A percentile compares a stretch with the other conserved stretches of the same genome.
Evolutionary conservation across 1,140 invertebrate genomes (phyloP).

Genomic region (Drosophila tropicalis): DNA sequence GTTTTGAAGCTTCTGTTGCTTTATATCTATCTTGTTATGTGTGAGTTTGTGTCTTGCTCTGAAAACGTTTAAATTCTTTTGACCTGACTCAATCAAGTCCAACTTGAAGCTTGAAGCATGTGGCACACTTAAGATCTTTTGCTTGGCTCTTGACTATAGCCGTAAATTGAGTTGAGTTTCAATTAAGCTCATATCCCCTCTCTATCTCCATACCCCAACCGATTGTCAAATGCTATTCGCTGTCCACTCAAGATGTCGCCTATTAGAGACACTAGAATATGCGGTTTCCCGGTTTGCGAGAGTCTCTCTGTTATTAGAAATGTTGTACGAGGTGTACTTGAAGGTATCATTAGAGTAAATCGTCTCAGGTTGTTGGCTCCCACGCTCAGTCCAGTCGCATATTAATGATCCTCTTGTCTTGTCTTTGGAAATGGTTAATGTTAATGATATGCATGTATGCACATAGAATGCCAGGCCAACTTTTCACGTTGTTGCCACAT

Average conservation of each 20-base stretch:
- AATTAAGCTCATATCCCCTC: conserved; percentile 46
- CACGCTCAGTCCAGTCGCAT: conserved; percentile 60
- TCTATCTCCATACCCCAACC: no score
- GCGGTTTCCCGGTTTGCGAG: no score
- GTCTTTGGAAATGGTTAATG: conserved; percentile 47
- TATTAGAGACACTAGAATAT: not conserved
- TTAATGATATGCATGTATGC: conserved; percentile 37
- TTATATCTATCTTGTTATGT: not conserved
- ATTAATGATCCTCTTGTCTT: conserved; percentile 57
- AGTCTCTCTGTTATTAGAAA: not conserved
- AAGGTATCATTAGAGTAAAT: conserved; percentile 26
- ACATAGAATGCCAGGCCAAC: conserved; percentile 19
- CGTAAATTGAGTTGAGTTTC: conserved; percentile 65
- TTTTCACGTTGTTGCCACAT: conserved; percentile 41
- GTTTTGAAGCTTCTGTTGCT: conserved; percentile 64
- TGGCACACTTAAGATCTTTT: conserved; percentile 30
- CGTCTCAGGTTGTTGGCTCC: conserved; percentile 47
- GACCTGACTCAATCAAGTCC: conserved; percentile 81
- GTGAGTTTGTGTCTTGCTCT: conserved; percentile 1
- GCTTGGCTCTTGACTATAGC: conserved; percentile 24
- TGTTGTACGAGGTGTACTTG: conserved; percentile 22
- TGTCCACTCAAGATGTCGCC: conserved; percentile 45
- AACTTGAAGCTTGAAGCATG: conserved; percentile 72
- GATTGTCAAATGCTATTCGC: not conserved
- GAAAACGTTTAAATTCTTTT: conserved; percentile 76